Base-by-base conservation (phyloP, 2,797 vertebrate genomes). In the Tokudaia muenninki region DNA sequence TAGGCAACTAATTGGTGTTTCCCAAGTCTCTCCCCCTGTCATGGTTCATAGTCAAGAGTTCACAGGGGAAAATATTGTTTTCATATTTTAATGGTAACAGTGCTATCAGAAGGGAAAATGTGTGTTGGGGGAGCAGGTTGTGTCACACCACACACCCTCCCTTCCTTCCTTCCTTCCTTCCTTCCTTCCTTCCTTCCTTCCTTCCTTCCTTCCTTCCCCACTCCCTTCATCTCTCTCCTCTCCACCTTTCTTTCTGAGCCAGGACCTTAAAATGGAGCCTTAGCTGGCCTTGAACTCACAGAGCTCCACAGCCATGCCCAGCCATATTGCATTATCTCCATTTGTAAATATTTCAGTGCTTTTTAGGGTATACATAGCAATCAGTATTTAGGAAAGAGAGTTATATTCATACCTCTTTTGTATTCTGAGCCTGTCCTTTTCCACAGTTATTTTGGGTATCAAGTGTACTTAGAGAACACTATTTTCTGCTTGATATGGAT, bases 321-420 rank as follows among this genome's bases (percentile, higher is more conserved):
- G 83, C 81, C 87, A 95, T 19, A 47, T 19, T 82, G 57, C 1
- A 79, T 75, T 94, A 75, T 84, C 96, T 94, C 94, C 55, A 70
- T 57, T 78, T 31, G 4, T 84, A 17, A 41, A 90, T 55, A 34
- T 91, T 61, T 47, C 74, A 70, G 37, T 90, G 61, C 21, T 91
- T 77, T 94, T 92, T 88, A 72, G 61, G n/a, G 13, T 70, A 0
- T 90, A 95, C 78, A 95, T 3, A 94, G n/a, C 47, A 90, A 61
- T 41, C 21, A 83, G 19, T 31, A 75, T 79, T 87, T 92, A 87
- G 74, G 65, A 87, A 89, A 94, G 67, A 92, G 84, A 80, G 22
- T 22, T 96, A 34, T 31, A 92, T 89, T 92, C 79, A 91, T 34
- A 86, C 61, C 83, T 87, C 63, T 63, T 86, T 86, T 83, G 74